Base-by-base conservation (phyloP, 2,797 vertebrate genomes). In the Chelon auratus region DNA sequence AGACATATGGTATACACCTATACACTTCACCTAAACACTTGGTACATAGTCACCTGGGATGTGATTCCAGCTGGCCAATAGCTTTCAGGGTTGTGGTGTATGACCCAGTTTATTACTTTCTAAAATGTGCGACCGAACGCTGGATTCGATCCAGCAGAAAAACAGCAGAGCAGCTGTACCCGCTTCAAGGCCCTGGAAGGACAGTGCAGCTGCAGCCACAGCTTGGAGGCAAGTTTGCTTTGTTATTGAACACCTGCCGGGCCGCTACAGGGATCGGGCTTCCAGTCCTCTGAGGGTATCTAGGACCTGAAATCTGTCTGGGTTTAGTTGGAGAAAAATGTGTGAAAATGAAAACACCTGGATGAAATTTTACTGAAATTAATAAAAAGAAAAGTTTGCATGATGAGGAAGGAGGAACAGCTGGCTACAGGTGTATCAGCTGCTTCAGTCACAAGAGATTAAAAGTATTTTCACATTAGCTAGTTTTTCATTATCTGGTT, bases 181-280 rank as follows among this genome's bases (percentile, higher is more conserved):
- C 6, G 3, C 56, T 39, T 58, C 1, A 15, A 78, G 69, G n/a
- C 47, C 45, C 39, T 9, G 61, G 60, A 71, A 71, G 60, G 60
- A 75, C 59, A 55, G 65, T 69, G 20, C 77, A 83, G 72, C 74
- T 85, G 80, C 77, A 72, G 80, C 50, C 54, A 58, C 84, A 87
- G 82, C 81, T 87, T 72, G 65, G 52, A 77, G 64, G 57, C 36
- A 62, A 37, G 73, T 75, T 68, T 55, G 69, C 62, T 77, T 54
- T 65, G 68, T 82, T 69, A 77, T 62, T 48, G 77, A 85, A 82
- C 82, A 86, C 78, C 90, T 85, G 87, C 79, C 62, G 81, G 59
- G 61, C 66, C 42, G 70, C 51, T 70, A n/a, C 60, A 70, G 56
- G 2, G 73, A 60, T 62, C 39, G 67, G 63, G 53, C 68, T 51